Evolutionary conservation across 2,888 invertebrate genomes (phyloP).

Genomic region (Crepidodera aurea): DNA sequence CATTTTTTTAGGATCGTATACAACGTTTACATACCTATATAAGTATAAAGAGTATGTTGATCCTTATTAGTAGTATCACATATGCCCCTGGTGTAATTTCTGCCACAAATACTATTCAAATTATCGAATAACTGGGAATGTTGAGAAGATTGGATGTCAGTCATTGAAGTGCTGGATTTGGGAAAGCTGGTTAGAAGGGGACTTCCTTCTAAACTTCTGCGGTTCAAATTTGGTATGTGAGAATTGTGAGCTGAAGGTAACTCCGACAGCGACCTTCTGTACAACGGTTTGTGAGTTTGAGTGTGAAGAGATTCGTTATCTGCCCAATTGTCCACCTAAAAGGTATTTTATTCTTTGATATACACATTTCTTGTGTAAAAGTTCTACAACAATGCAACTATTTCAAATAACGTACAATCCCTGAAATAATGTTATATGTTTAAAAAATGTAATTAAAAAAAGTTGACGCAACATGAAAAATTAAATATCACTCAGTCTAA

Average conservation of each 20-base stretch:
- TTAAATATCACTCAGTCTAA: no score
- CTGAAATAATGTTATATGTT: no score
- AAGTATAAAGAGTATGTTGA: slow-evolving; percentile 55
- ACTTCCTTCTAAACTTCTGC: slow-evolving; percentile 58
- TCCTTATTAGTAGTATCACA: slow-evolving; percentile 44
- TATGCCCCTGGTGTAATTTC: slow-evolving; percentile 52
- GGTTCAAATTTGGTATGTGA: slow-evolving; percentile 54
- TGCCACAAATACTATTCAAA: slow-evolving; percentile 45
- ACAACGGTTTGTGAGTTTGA: slow-evolving; percentile 59
- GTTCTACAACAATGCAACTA: no score
- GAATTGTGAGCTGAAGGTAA: slow-evolving; percentile 55
- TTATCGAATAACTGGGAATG: slow-evolving; percentile 42
- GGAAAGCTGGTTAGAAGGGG: slow-evolving; percentile 53
- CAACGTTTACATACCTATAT: slow-evolving; percentile 54
- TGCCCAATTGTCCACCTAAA: slow-evolving; percentile 61
- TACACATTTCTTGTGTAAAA: no score
- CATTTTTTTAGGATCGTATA: no score
- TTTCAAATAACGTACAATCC: no score
- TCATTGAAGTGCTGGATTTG: slow-evolving; percentile 60
- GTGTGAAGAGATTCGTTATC: slow-evolving; percentile 59
- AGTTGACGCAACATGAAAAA: no score
- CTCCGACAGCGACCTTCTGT: slow-evolving; percentile 64
- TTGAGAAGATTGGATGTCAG: slow-evolving; percentile 58
- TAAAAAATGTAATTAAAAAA: no score
- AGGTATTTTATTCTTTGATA: no score